A percentile compares a stretch with the other conserved stretches of the same genome.
Evolutionary conservation across 2,888 invertebrate genomes (phyloP).

Genomic region (Sisyra nigra): DNA sequence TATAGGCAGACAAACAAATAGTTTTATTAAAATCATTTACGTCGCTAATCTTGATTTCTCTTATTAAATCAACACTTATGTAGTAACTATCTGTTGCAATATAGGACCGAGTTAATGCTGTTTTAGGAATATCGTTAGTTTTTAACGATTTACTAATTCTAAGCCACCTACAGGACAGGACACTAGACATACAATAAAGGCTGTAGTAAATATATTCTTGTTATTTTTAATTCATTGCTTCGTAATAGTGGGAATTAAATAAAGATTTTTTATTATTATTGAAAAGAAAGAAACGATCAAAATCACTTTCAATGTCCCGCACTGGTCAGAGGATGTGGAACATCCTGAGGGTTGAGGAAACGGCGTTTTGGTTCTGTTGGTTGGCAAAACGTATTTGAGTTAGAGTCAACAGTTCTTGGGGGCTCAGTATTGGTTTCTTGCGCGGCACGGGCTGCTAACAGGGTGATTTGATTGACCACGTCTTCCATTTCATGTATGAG

Average conservation of each 20-base stretch:
- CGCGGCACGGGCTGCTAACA: slow-evolving; percentile 59
- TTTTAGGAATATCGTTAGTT: slow-evolving; percentile 1
- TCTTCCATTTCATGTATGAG: slow-evolving; percentile 69
- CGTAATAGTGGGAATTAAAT: too few species aligned
- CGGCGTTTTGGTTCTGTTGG: slow-evolving; percentile 34
- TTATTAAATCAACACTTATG: slow-evolving; percentile 9
- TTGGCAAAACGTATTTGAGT: slow-evolving; percentile 38
- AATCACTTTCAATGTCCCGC: slow-evolving; percentile 30
- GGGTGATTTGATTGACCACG: slow-evolving; percentile 66
- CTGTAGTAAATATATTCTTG: too few species aligned
- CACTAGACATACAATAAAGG: not conserved
- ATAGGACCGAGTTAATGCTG: slow-evolving; percentile 3
- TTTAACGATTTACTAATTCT: slow-evolving; percentile 1
- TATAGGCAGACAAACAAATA: too few species aligned
- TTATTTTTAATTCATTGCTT: too few species aligned
- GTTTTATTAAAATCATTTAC: too few species aligned
- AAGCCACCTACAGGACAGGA: not conserved
- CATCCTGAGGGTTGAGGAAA: slow-evolving; percentile 39
- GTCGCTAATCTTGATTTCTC: too few species aligned
- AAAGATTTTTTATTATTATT: too few species aligned
- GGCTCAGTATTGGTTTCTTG: slow-evolving; percentile 35
- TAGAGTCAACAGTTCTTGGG: slow-evolving; percentile 29
- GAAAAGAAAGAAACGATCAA: too few species aligned
- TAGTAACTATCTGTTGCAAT: slow-evolving; percentile 33
- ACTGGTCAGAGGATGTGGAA: slow-evolving; percentile 34